Base-by-base conservation (phyloP, 2,888 invertebrate genomes). In the Xanthia togata region DNA sequence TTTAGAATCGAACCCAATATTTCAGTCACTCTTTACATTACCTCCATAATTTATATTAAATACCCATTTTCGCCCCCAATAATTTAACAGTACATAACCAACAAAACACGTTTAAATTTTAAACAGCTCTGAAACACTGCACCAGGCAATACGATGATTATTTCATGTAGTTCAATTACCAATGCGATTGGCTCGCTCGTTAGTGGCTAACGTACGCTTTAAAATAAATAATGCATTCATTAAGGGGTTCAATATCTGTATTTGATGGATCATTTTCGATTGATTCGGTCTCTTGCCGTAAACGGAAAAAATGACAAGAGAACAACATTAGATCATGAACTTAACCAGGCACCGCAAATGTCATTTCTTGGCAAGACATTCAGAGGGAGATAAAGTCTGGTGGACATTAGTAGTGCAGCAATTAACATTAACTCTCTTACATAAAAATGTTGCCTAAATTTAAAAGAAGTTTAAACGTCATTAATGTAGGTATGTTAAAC, bases 111-210 rank as follows among this genome's bases (percentile, higher is more conserved):
- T 35, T 79, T 74, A 67, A 67, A 75, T 50, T 60, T 79, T 70
- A 75, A 74, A 67, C 63, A 69, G n/a, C 60, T 60, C 50, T 35
- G 59, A 59, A 71, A 73, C 77, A 64, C 38, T n/a, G 67, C 55
- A 38, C 50, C 31, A 67, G 47, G 26, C 47, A 57, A 35, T 62
- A 59, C 62, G 50, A 64, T 82, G 73, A 83, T 83, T 83, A 83
- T 83, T 85, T 83, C 35, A 85, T 76, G 70, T 71, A 64, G 82
- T 63, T 84, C 41, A 85, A 81, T 81, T 81, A 81, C 71, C 55
- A 35, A 84, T 76, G 35, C 82, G 41, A 76, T 85, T 73, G 73
- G 82, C 11, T 17, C 60, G 55, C 71, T 85, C 83, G 68, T 85
- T 83, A 81, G 82, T 69, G 85, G 82, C 57, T 71, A 73, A 71